A percentile compares a stretch with the other conserved stretches of the same genome.
Conservation (phyloP, 2,888 invertebrate species). For the Diabrotica balteata region DNA sequence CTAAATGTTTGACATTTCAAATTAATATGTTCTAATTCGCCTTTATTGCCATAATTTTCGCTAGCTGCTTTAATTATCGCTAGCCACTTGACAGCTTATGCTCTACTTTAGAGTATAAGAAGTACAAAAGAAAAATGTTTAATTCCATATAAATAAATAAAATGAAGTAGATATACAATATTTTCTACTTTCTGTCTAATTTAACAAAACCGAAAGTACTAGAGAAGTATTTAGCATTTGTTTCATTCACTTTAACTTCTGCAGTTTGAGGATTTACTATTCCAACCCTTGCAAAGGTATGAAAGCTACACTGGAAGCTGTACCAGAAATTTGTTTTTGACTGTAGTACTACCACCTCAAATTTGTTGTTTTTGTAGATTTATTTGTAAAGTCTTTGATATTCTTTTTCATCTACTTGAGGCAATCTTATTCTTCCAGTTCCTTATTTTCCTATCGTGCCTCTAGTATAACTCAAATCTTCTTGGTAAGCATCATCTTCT, state of each 20-base stretch:
- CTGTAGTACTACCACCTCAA: constrained; percentile 92
- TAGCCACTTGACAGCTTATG: too few relatives aligned
- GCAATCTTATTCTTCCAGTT: constrained; percentile 89
- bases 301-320: constrained; percentile 97
- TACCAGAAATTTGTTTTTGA: constrained; percentile 96
- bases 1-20: too few relatives aligned
- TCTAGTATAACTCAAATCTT: constrained; percentile 95
- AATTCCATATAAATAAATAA: constrained; percentile 31
- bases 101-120: too few relatives aligned
- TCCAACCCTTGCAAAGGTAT: constrained; percentile 98
- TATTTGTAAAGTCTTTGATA: constrained; percentile 96
- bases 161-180: constrained; percentile 39
- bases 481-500: constrained; percentile 99
- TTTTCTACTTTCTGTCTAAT: constrained; percentile 50
- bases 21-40: too few relatives aligned
- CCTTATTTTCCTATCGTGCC: constrained; percentile 95
- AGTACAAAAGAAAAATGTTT: too few relatives aligned
- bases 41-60: too few relatives aligned
- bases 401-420: constrained; percentile 98
- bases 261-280: constrained; percentile 99
- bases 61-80: too few relatives aligned
- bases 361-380: constrained; percentile 91
- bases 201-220: constrained; percentile 88
- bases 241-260: constrained; percentile 88
- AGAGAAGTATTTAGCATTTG: constrained; percentile 95